Percentiles rank a stretch among this genome's conserved stretches.
Evolutionary conservation across 2,797 vertebrate genomes (phyloP).

Genomic region (Paramormyrops hopkinsi): DNA sequence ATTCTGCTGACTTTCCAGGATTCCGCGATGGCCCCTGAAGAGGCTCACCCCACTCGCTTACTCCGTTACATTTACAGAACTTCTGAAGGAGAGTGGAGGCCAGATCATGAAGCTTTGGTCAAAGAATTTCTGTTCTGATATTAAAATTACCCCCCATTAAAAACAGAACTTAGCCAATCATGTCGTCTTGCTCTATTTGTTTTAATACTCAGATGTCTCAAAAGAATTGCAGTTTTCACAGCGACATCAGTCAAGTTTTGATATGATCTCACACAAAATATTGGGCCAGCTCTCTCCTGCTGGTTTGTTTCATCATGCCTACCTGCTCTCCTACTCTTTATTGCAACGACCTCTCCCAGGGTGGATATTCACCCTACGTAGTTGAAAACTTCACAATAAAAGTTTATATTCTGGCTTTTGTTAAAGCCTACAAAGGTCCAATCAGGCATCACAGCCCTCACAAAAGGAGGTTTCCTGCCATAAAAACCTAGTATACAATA

Average conservation of each 20-base stretch:
- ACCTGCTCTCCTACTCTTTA: conserved; percentile 16
- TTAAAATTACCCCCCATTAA: conserved; percentile 21
- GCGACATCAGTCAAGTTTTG: conserved; percentile 21
- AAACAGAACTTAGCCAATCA: conserved; percentile 23
- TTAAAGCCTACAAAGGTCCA: conserved; percentile 3
- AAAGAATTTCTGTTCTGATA: conserved; percentile 3
- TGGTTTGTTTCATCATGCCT: conserved; percentile 26
- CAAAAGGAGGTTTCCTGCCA: not conserved
- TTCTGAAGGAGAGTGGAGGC: not conserved
- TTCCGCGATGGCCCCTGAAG: not conserved
- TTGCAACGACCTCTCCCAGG: conserved; percentile 4
- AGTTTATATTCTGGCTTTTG: conserved; percentile 17
- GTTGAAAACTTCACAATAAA: conserved; percentile 4
- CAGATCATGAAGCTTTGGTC: not conserved
- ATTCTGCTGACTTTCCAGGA: not conserved
- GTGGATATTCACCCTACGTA: not conserved
- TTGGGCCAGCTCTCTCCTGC: conserved; percentile 21
- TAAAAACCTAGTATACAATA: conserved; percentile 9
- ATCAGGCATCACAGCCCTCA: conserved; percentile 9
- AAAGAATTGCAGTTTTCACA: conserved; percentile 11
- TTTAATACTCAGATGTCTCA: not conserved
- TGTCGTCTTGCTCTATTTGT: conserved; percentile 24
- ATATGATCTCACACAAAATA: conserved; percentile 34
- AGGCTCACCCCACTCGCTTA: not conserved
- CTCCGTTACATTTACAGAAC: not conserved